A percentile compares a stretch with the other conserved stretches of the same genome.
phyloP scores from a whole-genome alignment of 1,140 invertebrate species.

The Yoshiicerus persimilis region DNA sequence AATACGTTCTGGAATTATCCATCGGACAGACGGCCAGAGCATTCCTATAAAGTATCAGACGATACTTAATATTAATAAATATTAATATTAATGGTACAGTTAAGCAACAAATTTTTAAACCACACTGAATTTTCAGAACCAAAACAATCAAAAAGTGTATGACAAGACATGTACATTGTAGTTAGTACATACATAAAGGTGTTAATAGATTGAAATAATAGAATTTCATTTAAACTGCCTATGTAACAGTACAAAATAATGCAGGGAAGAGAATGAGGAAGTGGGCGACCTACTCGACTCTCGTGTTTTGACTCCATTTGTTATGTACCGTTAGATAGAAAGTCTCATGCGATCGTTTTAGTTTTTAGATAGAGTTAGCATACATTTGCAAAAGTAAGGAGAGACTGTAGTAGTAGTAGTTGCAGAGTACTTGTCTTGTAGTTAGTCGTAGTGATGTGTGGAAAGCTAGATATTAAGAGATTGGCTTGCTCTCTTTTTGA shows the following conservation, averaged over 20 bases:
- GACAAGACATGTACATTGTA: no score
- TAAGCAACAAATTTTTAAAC: no score
- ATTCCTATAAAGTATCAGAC: no score
- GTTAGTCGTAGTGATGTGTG: not conserved
- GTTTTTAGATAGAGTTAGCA: not conserved
- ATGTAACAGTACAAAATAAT: not conserved
- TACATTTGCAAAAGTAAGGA: not conserved
- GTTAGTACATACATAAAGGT: no score
- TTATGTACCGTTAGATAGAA: not conserved
- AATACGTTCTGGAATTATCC: no score
- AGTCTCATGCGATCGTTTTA: not conserved
- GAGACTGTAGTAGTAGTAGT: not conserved
- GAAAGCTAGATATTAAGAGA: constrained; percentile 28
- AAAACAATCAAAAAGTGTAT: no score
- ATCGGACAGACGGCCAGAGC: no score
- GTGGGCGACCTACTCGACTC: constrained; percentile 16
- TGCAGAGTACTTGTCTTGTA: not conserved
- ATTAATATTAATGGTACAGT: no score
- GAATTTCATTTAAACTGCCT: not conserved
- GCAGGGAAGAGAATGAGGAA: constrained; percentile 33
- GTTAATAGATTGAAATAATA: no score
- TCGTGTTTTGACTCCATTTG: not conserved
- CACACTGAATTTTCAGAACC: no score
- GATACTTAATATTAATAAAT: no score
- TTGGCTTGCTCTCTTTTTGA: constrained; percentile 38